phyloP scores from a whole-genome alignment of 1,140 invertebrate genomes.

The Neelides sp. region DNA sequence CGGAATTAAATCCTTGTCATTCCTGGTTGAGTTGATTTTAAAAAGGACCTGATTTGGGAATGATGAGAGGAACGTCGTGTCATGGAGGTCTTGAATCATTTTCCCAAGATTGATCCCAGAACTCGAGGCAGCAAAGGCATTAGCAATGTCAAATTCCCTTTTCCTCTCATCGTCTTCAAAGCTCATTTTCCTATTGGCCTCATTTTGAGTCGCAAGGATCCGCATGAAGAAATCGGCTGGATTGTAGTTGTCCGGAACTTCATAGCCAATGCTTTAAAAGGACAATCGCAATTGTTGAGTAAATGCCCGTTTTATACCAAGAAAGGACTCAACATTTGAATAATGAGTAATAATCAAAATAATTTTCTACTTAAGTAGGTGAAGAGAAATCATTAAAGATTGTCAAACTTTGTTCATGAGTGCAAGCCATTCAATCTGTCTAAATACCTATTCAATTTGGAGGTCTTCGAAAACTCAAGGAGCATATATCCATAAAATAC shows the following conservation, averaged over 20 bases:
- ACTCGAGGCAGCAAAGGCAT: slow-evolving; percentile 42
- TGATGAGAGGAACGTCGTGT: slow-evolving; percentile 9
- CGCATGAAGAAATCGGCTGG: slow-evolving; percentile 57
- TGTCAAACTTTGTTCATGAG: no score
- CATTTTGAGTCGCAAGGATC: slow-evolving; percentile 46
- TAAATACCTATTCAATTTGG: no score
- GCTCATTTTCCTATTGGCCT: slow-evolving; percentile 37
- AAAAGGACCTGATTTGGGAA: slow-evolving; percentile 11
- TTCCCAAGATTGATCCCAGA: slow-evolving; percentile 38
- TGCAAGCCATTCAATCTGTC: no score
- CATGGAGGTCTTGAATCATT: slow-evolving; percentile 30
- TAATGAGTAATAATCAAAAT: no score
- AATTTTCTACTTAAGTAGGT: no score
- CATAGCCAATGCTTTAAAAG: slow-evolving; percentile 41
- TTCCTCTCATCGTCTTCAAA: slow-evolving; percentile 32
- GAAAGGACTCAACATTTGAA: no score
- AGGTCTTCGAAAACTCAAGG: no score
- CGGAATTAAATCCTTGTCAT: no score
- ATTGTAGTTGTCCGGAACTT: slow-evolving; percentile 53
- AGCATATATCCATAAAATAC: no score
- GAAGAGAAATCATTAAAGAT: no score
- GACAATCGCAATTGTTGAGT: slow-evolving; percentile 1
- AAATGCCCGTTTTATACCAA: neutral
- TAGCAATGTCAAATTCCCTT: no score
- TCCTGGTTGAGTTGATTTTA: slow-evolving; percentile 1